These are phyloP conservation scores for Buathra laborator DNA, from an alignment of 2,888 invertebrate species.

Conservation along the genomic window DNA sequence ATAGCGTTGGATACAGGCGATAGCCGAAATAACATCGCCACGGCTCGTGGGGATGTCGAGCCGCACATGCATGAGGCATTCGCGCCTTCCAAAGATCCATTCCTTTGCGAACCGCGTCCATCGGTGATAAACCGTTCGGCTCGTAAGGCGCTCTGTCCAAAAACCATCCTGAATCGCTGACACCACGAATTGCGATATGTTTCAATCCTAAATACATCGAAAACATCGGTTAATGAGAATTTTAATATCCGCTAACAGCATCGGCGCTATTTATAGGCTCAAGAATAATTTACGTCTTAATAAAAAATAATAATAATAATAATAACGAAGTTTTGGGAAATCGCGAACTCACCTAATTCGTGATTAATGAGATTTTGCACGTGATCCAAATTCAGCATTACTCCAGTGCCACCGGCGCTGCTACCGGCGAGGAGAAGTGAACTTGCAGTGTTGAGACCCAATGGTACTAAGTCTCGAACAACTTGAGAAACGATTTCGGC, in stretches of 20 bases:
- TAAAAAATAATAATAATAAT: neutral
- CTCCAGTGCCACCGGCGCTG: constrained; percentile 97
- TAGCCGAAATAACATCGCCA: constrained; percentile 98
- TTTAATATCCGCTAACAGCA: neutral
- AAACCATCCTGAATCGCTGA: constrained; percentile 98
- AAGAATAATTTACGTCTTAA: neutral
- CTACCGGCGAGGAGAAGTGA: constrained; percentile 93
- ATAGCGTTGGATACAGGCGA: constrained; percentile 93
- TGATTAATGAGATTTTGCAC: constrained; percentile 90
- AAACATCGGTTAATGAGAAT: neutral
- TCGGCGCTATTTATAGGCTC: neutral
- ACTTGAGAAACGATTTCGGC: constrained; percentile 93
- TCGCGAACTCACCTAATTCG: constrained; percentile 82
- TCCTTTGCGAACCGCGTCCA: constrained; percentile 90
- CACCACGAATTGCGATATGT: constrained; percentile 91
- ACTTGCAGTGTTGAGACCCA: constrained; percentile 90
- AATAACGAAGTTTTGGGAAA: neutral
- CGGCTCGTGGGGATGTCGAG: constrained; percentile 90
- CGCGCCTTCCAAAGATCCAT: constrained; percentile 93
- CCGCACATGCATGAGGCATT: constrained; percentile 92
- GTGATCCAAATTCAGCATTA: constrained; percentile 95
- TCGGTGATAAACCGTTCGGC: constrained; percentile 87
- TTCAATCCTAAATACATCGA: constrained; percentile 77
- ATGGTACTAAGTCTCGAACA: constrained; percentile 87
- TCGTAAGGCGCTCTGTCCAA: constrained; percentile 93